Percentiles rank a stretch among this genome's conserved stretches.
These are phyloP conservation scores for Onchidella celtica DNA, from an alignment of 2,888 invertebrate species.

Conservation along the genomic window DNA sequence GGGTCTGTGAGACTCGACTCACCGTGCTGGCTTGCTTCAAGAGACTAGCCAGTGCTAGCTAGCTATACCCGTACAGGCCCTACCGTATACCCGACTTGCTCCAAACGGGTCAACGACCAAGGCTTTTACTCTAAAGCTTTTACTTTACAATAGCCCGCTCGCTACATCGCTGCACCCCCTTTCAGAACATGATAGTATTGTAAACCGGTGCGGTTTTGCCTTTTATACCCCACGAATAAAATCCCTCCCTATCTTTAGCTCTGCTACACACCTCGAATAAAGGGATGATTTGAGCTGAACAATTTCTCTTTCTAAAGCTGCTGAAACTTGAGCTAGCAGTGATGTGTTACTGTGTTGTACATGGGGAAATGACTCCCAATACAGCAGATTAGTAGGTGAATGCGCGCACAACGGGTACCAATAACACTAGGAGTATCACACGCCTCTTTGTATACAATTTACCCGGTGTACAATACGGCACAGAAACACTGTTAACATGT, in stretches of 20 bases:
- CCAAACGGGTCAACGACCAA: too few species aligned
- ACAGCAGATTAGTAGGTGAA: not conserved
- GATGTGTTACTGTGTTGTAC: not conserved
- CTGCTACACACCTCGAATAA: constrained; percentile 2
- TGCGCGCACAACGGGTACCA: not conserved
- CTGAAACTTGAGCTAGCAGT: constrained; percentile 7
- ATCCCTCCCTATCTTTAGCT: not conserved
- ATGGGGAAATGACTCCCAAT: not conserved
- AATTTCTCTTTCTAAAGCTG: not conserved
- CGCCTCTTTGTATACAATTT: too few species aligned
- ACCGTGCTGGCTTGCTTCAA: too few species aligned
- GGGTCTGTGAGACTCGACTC: too few species aligned
- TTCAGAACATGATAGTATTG: not conserved
- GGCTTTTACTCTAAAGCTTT: too few species aligned
- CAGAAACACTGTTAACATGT: too few species aligned
- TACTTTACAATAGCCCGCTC: not conserved
- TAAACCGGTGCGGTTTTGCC: not conserved
- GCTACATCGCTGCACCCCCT: not conserved
- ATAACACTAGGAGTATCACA: too few species aligned
- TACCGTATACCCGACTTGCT: too few species aligned
- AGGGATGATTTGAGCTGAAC: not conserved
- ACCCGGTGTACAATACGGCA: too few species aligned
- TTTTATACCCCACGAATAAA: not conserved
- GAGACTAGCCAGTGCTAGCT: too few species aligned
- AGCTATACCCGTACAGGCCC: too few species aligned